Base-by-base conservation (phyloP, 2,113 vertebrate genomes). In the Phalacrocorax pelagicus region DNA sequence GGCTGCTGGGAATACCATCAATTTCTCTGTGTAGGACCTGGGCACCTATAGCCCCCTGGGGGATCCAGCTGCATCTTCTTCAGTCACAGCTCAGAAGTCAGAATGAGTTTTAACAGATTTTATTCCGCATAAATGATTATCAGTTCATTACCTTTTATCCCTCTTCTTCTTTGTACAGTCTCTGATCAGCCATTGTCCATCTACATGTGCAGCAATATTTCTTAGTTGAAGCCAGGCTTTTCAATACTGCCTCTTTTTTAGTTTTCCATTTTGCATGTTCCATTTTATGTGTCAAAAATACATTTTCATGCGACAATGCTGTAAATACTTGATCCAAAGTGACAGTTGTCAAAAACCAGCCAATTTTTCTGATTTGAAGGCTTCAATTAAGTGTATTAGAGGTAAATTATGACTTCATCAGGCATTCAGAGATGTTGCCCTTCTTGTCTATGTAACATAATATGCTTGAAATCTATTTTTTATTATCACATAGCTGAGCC, bases 1-100 rank as follows among this genome's bases (percentile, higher is more conserved):
- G 26, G 9, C 49, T 81, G 23, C 34, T 71, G 29, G 19, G 26
- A 95, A 55, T 55, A 19, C 8, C 1, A 5, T 11, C 14, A 29
- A 30, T 0, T 51, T 71, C 32, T 38, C 1, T 55, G 11, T 38
- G 15, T 22, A 63, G 46, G 32, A 66, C 19, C 30, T 71, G 51
- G 32, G 7, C 27, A 62, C 10, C 19, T 88, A 2, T 36, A 44
- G 30, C 32, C 4, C 15, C 4, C 2, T 3, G 0, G 4, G 11
- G 7, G 3, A 70, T n/a, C 26, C 22, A 46, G 6, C 5, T 54
- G 13, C 10, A 18, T 63, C 16, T 61, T 86, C 22, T 65, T 54
- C 65, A 59, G 12, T 38, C 26, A 17, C 22, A 87, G n/a, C 22
- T 87, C 42, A 59, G 38, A 74, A 92, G 10, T 44, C 47, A 81